These are phyloP conservation scores for Micrastur ruficollis DNA, from an alignment of 2,797 vertebrate genomes.

Conservation along the genomic window DNA sequence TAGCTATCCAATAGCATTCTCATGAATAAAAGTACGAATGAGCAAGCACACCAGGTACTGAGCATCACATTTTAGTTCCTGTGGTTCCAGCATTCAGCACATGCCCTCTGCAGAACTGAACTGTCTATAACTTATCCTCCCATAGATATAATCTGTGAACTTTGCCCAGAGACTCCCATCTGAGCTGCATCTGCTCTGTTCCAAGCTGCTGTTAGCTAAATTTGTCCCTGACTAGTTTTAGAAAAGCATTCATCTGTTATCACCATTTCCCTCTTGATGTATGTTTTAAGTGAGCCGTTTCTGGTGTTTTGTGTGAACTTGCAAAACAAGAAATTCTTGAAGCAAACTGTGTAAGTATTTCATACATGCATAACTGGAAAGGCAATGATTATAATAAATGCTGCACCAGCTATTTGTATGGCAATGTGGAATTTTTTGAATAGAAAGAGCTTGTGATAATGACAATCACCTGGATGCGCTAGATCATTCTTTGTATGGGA, in stretches of 20 bases:
- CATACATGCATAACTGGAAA: background rate
- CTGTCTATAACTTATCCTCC: background rate
- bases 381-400: background rate
- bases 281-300: background rate
- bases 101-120: background rate
- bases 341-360: slow-evolving; percentile 28
- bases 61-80: background rate
- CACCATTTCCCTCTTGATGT: slow-evolving; percentile 13
- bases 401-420: background rate
- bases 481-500: background rate
- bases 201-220: background rate
- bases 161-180: background rate
- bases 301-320: background rate
- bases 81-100: background rate
- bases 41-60: background rate
- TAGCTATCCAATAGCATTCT: background rate
- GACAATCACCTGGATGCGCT: background rate
- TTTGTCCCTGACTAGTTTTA: background rate
- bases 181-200: background rate
- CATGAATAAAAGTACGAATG: background rate
- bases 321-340: slow-evolving; percentile 29
- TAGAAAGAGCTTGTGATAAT: background rate
- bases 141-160: background rate
- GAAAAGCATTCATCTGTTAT: slow-evolving; percentile 17
- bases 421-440: background rate